Base-by-base conservation (phyloP, 2,797 vertebrate genomes). In the Scolopax rusticola region DNA sequence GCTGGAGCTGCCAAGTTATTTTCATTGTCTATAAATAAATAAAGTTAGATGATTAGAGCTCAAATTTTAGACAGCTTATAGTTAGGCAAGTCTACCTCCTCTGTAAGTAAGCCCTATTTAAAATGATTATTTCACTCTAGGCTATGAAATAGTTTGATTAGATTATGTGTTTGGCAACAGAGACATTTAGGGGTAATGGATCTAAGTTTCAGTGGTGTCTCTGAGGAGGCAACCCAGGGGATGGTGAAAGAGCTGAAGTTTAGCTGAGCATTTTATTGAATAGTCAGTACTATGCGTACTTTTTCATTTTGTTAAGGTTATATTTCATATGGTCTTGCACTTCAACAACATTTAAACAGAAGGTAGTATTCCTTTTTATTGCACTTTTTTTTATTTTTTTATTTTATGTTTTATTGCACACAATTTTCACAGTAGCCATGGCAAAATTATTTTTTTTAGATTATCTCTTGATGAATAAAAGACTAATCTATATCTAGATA, bases 11-110 rank as follows among this genome's bases (percentile, higher is more conserved):
- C 15, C 27, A 45, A 91, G 64, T 41, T 2, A 67, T 56, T 84
- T 93, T 83, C 68, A 43, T 14, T 56, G 43, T 70, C 47, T 83
- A 33, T 82, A 89, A 93, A 70, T 84, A 87, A 93, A 70, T 81
- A 83, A 76, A 84, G 63, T 61, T 4, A 78, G 48, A 74, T 82
- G 48, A 74, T 82, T 33, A 91, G n/a, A 90, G 45, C 48, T 90
- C 27, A 54, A 70, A 50, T 89, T 86, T 56, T 88, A 78, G 71
- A 61, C 56, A 50, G 40, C n/a, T 48, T 54, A 24, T 89, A 90
- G 56, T 67, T 93, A 84, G 73, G 61, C 51, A 92, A 86, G 51
- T 70, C 73, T 84, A 86, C 32, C 65, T 86, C 65, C 56, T 81
- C 51, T 67, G 14, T 71, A 77, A 41, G 25, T 6, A 21, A 88